Evolutionary conservation across 2,797 vertebrate genomes (phyloP).

Genomic region (Amblyopsis hoosieri): DNA sequence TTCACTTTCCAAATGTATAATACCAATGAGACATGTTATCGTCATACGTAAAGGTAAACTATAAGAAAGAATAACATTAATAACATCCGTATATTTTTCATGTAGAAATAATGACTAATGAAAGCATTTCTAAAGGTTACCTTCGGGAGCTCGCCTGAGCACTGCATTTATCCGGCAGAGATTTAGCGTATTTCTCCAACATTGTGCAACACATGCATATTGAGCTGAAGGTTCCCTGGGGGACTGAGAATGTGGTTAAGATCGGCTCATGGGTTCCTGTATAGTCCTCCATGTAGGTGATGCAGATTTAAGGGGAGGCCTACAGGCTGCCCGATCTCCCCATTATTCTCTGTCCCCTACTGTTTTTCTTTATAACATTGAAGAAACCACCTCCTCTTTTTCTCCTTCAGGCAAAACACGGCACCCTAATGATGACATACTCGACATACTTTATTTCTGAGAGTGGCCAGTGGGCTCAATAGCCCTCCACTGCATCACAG

Average conservation of each 20-base stretch:
- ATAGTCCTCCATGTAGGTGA: conserved; percentile 27
- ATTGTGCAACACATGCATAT: neutral
- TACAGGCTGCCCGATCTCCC: neutral
- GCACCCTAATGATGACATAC: conserved; percentile 56
- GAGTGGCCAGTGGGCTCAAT: conserved; percentile 42
- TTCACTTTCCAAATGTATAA: no score
- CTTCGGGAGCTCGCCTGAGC: no score
- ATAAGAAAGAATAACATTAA: no score
- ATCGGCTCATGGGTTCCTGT: neutral
- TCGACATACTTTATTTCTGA: conserved; percentile 42
- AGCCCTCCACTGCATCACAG: conserved; percentile 63
- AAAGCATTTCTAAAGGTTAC: no score
- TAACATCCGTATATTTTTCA: no score
- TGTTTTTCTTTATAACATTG: conserved; percentile 38
- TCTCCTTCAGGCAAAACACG: conserved; percentile 42
- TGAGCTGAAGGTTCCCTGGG: neutral
- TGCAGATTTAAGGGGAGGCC: conserved; percentile 14
- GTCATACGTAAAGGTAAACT: no score
- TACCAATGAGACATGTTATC: no score
- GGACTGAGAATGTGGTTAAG: neutral
- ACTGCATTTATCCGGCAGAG: no score
- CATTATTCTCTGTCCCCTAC: conserved; percentile 45
- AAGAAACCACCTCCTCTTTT: conserved; percentile 24
- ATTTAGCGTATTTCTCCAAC: no score
- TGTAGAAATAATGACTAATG: no score